These are phyloP conservation scores for Papilio polyxenes DNA, from an alignment of 1,140 invertebrate species.

Conservation along the genomic window DNA sequence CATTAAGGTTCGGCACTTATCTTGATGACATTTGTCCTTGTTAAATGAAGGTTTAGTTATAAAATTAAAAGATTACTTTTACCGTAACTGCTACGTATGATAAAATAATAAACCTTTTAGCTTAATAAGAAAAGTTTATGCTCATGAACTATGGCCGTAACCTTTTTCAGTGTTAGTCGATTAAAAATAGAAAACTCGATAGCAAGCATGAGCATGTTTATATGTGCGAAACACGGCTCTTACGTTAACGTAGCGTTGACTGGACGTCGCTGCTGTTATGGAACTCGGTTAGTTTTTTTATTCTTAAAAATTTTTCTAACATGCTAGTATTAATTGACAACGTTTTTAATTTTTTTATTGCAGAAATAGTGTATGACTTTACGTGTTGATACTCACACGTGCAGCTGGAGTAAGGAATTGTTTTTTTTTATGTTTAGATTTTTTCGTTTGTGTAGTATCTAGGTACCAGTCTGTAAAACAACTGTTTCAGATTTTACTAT, in stretches of 20 bases:
- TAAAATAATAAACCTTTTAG: constrained; percentile 30
- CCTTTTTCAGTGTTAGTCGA: constrained; percentile 22
- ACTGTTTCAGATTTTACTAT: not conserved
- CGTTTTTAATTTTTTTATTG: not conserved
- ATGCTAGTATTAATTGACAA: not conserved
- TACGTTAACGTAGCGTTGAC: not conserved
- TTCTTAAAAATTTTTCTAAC: constrained; percentile 10
- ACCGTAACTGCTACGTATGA: not conserved
- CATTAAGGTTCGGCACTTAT: too few species aligned
- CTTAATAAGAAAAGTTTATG: constrained; percentile 23
- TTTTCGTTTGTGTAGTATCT: not conserved
- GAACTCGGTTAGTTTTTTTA: constrained; percentile 41
- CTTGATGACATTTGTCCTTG: not conserved
- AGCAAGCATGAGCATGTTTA: constrained; percentile 37
- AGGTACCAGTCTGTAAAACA: not conserved
- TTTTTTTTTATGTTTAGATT: not conserved
- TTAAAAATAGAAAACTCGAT: constrained; percentile 44
- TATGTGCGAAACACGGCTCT: constrained; percentile 34
- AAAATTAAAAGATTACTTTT: not conserved
- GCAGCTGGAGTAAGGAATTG: not conserved
- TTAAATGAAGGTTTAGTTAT: not conserved
- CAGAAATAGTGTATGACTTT: too few species aligned
- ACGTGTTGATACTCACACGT: not conserved
- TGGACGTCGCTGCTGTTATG: constrained; percentile 29
- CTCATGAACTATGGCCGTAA: constrained; percentile 37